Evolutionary conservation across 2,888 invertebrate genomes (phyloP).

Genomic region (Magallana nippona): DNA sequence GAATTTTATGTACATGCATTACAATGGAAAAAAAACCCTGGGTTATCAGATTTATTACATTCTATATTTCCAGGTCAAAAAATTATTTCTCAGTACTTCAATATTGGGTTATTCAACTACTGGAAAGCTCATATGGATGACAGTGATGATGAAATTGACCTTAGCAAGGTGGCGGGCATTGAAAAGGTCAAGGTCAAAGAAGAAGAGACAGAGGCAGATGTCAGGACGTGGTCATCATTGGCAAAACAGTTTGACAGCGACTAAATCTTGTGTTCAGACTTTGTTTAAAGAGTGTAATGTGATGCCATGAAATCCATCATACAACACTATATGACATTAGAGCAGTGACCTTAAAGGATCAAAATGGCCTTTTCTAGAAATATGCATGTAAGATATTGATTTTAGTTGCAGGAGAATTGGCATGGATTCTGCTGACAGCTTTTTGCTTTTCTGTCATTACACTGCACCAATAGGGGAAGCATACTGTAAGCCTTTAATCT

Average conservation of each 20-base stretch:
- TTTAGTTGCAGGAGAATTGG: no score
- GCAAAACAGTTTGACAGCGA: constrained; percentile 39
- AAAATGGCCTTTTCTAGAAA: no score
- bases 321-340: no score
- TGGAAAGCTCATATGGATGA: constrained; percentile 60
- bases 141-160: constrained; percentile 57
- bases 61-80: constrained; percentile 53
- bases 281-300: background rate
- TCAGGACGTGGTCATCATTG: constrained; percentile 44
- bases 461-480: no score
- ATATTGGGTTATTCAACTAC: constrained; percentile 54
- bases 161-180: constrained; percentile 44
- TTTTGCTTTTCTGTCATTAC: no score
- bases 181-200: background rate
- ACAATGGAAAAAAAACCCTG: no score
- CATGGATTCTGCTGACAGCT: no score
- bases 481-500: no score
- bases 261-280: constrained; percentile 7
- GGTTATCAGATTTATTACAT: background rate
- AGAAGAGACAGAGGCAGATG: constrained; percentile 31
- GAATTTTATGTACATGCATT: no score
- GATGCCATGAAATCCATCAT: no score
- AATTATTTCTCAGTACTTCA: constrained; percentile 57
- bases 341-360: no score
- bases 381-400: no score